A percentile compares a stretch with the other conserved stretches of the same genome.
phyloP scores from a whole-genome alignment of 2,888 invertebrate genomes.

The Branchellion lobata region DNA sequence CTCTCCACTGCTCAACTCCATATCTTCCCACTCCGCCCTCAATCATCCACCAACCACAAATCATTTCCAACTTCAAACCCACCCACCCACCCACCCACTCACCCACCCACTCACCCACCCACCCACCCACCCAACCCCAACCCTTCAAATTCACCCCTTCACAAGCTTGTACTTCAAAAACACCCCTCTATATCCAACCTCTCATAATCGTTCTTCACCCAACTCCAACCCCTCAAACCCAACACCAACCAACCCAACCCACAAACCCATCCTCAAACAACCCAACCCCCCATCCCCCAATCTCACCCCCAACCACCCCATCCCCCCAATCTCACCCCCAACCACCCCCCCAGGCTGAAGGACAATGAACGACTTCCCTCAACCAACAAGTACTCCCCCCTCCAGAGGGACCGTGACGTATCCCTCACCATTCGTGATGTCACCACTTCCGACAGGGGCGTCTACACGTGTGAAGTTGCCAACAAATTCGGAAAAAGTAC shows the following conservation, averaged over 20 bases:
- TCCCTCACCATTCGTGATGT: conserved; percentile 68
- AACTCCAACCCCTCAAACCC: background rate
- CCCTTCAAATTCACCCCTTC: no score
- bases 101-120: no score
- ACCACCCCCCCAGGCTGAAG: conserved; percentile 52
- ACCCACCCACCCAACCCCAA: no score
- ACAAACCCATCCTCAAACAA: background rate
- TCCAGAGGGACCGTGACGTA: conserved; percentile 52
- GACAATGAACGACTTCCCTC: conserved; percentile 50
- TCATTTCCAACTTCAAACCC: no score
- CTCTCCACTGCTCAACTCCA: no score
- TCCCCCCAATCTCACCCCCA: no score
- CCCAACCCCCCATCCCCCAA: background rate
- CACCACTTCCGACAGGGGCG: conserved; percentile 51
- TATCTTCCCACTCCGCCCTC: no score
- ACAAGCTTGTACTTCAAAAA: no score
- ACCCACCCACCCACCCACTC: no score
- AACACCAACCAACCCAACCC: background rate
- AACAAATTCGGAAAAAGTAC: conserved; percentile 53
- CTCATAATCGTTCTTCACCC: background rate
- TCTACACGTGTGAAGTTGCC: conserved; percentile 53
- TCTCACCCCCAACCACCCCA: no score
- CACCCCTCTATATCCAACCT: no score
- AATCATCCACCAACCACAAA: no score
- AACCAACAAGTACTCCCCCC: conserved; percentile 55